Evolutionary conservation across 2,113 vertebrate species (phyloP).

Genomic region (Odocoileus hemionus): DNA sequence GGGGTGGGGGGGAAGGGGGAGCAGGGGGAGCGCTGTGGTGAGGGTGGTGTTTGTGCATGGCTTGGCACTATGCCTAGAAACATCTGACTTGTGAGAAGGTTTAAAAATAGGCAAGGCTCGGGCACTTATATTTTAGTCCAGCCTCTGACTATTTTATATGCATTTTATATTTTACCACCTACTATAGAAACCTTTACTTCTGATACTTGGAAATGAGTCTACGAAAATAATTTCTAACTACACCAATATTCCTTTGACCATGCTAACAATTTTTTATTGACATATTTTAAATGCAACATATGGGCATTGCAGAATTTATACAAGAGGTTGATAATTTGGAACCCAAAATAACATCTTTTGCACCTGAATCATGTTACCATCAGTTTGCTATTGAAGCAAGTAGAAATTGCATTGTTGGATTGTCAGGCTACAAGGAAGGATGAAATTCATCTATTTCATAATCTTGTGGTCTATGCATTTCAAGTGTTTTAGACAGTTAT

Average conservation of each 20-base stretch:
- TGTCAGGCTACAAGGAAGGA: neutral
- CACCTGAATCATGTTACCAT: neutral
- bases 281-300: neutral
- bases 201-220: conserved; percentile 1
- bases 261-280: neutral
- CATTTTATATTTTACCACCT: neutral
- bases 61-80: neutral
- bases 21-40: neutral
- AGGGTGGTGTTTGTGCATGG: neutral
- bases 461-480: neutral
- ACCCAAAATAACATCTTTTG: conserved; percentile 20
- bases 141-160: neutral
- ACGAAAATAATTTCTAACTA: neutral
- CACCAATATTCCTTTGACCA: neutral
- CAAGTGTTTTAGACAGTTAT: neutral
- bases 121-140: neutral
- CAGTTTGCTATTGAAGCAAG: conserved; percentile 4
- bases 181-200: neutral
- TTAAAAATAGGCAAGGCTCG: neutral
- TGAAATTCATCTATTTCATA: neutral
- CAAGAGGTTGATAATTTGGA: neutral
- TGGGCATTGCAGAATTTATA: neutral
- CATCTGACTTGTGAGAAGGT: neutral
- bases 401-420: neutral
- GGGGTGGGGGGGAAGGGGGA: neutral